These are phyloP conservation scores for Steinernema scapterisci DNA, from an alignment of 2,888 invertebrate species.

Conservation along the genomic window DNA sequence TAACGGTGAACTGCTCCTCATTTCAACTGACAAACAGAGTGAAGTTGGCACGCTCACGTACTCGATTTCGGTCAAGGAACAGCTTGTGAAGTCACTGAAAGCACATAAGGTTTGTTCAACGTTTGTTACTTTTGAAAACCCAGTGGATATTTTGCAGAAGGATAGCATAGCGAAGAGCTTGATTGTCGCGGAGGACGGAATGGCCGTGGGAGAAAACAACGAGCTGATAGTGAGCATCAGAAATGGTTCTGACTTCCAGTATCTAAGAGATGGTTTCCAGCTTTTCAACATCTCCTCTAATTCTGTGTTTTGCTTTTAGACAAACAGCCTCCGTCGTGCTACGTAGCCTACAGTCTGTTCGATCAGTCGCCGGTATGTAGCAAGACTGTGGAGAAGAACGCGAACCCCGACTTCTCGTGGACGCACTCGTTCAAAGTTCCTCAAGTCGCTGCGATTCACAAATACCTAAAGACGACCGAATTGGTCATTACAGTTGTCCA, in stretches of 20 bases:
- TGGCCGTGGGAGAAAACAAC: conserved; percentile 34
- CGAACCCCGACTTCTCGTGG: conserved; percentile 2
- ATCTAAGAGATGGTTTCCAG: conserved; percentile 36
- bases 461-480: background rate
- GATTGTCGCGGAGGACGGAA: background rate
- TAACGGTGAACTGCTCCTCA: conserved; percentile 25
- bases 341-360: conserved; percentile 44
- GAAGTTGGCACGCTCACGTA: background rate
- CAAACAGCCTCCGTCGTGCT: conserved; percentile 17
- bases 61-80: background rate
- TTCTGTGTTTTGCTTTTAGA: background rate
- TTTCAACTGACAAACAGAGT: conserved; percentile 18
- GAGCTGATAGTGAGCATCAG: conserved; percentile 47
- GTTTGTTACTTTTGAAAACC: background rate
- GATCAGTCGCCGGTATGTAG: conserved; percentile 3
- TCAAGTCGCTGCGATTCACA: background rate
- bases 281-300: background rate
- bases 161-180: conserved; percentile 45
- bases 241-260: conserved; percentile 43
- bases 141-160: conserved; percentile 43
- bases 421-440: conserved; percentile 9
- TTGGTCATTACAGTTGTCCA: background rate
- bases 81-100: conserved; percentile 41
- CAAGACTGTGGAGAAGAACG: background rate
- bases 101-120: conserved; percentile 41